These are phyloP conservation scores for Brachionus angularis DNA, from an alignment of 1,140 invertebrate species.

Conservation along the genomic window DNA sequence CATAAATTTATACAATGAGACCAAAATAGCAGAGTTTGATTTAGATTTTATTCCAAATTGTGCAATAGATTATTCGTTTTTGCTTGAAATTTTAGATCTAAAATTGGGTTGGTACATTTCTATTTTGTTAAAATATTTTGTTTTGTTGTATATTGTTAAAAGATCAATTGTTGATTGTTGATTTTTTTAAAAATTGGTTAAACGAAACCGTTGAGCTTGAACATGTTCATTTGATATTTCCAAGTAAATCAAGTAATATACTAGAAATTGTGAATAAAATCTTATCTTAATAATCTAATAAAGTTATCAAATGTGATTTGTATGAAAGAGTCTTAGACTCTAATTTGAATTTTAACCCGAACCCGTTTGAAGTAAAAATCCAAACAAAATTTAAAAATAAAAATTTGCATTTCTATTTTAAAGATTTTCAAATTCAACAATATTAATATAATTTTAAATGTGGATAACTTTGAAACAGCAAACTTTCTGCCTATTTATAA, in stretches of 20 bases:
- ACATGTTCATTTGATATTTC: not conserved
- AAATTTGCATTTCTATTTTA: no score
- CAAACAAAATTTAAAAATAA: not conserved
- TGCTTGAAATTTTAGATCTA: conserved; percentile 8
- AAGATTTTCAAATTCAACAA: no score
- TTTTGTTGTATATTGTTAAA: no score
- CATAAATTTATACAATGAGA: conserved; percentile 1
- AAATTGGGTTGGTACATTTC: conserved; percentile 3
- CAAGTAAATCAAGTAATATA: not conserved
- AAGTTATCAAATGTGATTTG: conserved; percentile 15
- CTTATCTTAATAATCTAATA: not conserved
- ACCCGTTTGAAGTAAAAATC: not conserved
- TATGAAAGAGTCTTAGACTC: conserved; percentile 7
- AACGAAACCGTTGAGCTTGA: conserved; percentile 6
- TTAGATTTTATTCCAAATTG: conserved; percentile 9
- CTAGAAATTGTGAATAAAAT: not conserved
- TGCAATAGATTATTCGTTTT: not conserved
- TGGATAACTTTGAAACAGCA: not conserved
- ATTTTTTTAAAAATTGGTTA: conserved; percentile 24
- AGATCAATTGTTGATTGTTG: not conserved
- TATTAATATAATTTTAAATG: not conserved
- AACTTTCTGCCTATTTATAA: not conserved
- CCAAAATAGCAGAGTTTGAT: conserved; percentile 9
- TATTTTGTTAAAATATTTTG: no score
- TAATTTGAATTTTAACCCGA: not conserved